These are phyloP conservation scores for Podarcis cretensis DNA, from an alignment of 2,113 vertebrate genomes.

Conservation along the genomic window DNA sequence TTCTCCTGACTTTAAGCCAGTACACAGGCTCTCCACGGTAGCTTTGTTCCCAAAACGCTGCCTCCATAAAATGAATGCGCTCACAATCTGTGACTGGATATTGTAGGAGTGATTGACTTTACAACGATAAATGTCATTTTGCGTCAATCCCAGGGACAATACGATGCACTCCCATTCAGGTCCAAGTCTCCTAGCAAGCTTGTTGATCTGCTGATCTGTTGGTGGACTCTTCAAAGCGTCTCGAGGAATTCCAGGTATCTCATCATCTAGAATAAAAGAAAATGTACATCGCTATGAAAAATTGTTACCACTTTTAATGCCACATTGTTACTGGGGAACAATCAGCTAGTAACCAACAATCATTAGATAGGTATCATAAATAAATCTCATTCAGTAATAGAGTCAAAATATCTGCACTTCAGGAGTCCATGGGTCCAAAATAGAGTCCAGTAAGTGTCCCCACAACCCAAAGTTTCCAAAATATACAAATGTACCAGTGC, in stretches of 20 bases:
- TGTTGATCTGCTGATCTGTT: conserved; percentile 86
- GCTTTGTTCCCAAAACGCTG: conserved; percentile 81
- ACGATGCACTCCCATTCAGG: conserved; percentile 85
- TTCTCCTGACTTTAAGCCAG: conserved; percentile 76
- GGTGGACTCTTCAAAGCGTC: conserved; percentile 78
- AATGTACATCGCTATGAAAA: not conserved
- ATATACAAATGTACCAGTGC: not conserved
- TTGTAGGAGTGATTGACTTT: conserved; percentile 83
- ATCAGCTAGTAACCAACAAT: not conserved
- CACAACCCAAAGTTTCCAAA: not conserved
- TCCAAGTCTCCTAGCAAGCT: conserved; percentile 83
- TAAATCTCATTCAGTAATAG: not conserved
- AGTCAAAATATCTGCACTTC: not conserved
- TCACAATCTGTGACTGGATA: conserved; percentile 82
- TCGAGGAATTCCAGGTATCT: conserved; percentile 55
- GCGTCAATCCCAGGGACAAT: conserved; percentile 86
- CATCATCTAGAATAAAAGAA: conserved; percentile 65
- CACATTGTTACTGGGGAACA: not conserved
- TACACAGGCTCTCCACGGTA: conserved; percentile 78
- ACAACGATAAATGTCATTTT: conserved; percentile 84
- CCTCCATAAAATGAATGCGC: conserved; percentile 88
- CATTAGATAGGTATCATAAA: not conserved
- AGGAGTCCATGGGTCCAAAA: not conserved
- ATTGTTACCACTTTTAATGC: not conserved
- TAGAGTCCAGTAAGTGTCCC: too few relatives aligned